Percentiles rank a stretch among this genome's conserved stretches.
Conservation (phyloP, 2,797 vertebrate species). For the Potorous gilbertii region DNA sequence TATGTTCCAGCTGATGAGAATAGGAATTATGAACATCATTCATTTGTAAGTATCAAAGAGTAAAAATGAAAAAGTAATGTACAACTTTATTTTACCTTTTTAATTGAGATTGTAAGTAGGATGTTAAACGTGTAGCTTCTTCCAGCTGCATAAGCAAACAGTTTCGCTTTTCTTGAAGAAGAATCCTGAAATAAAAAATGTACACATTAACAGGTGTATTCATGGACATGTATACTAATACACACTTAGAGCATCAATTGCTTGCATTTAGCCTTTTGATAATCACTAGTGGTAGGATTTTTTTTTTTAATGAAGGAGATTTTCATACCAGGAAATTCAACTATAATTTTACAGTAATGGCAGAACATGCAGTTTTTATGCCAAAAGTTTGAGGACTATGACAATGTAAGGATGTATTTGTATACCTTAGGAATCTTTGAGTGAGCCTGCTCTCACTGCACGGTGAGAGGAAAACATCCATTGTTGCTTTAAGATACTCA, state of each 20-base stretch:
- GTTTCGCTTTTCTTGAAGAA: slow-evolving; percentile 88
- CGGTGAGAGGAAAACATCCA: background rate
- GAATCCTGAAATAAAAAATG: slow-evolving; percentile 39
- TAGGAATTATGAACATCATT: background rate
- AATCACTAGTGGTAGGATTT: background rate
- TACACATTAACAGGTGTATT: background rate
- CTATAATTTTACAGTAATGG: background rate
- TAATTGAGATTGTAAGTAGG: slow-evolving; percentile 97
- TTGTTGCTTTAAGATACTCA: background rate
- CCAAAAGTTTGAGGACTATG: background rate
- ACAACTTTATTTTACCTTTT: slow-evolving; percentile 88
- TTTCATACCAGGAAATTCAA: background rate
- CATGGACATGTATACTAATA: background rate
- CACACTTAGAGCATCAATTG: background rate
- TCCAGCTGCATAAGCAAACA: slow-evolving; percentile 95
- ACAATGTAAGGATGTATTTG: background rate
- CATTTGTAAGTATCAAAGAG: background rate
- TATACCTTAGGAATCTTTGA: background rate
- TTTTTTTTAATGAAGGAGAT: background rate
- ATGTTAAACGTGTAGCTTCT: slow-evolving; percentile 94
- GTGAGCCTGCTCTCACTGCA: background rate
- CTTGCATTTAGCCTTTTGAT: background rate
- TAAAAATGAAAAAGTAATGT: background rate
- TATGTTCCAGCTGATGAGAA: background rate
- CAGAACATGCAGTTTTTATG: background rate